phyloP scores from a whole-genome alignment of 2,888 invertebrate genomes.

The Drosophila tanythrix region DNA sequence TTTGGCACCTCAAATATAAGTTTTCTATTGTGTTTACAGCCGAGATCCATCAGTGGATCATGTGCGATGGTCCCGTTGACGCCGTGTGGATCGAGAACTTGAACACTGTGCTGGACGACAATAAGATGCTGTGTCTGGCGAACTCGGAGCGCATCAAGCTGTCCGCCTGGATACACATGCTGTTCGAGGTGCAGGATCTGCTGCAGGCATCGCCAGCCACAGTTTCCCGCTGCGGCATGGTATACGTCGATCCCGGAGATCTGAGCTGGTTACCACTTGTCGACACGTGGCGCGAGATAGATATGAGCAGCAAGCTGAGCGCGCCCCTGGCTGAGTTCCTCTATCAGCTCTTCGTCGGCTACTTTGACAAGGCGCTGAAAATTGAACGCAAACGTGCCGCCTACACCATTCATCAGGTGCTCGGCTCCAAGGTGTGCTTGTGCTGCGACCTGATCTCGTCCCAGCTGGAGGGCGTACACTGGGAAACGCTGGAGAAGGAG shows the following conservation, averaged over 20 bases:
- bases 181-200: conserved; percentile 94
- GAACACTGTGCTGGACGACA: conserved; percentile 96
- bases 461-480: conserved; percentile 88
- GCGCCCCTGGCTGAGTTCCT: conserved; percentile 88
- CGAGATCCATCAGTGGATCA: conserved; percentile 94
- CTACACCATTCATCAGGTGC: conserved; percentile 92
- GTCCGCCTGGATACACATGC: conserved; percentile 94
- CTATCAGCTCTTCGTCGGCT: conserved; percentile 88
- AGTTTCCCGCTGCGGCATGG: conserved; percentile 94
- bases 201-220: conserved; percentile 96
- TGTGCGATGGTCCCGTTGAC: conserved; percentile 96
- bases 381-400: conserved; percentile 89
- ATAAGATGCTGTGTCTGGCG: conserved; percentile 96
- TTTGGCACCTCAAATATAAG: not conserved
- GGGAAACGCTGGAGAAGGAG: conserved; percentile 84
- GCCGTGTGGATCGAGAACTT: conserved; percentile 98
- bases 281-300: conserved; percentile 89
- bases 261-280: conserved; percentile 93
- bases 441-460: conserved; percentile 91
- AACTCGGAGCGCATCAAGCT: conserved; percentile 96
- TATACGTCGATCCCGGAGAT: conserved; percentile 94
- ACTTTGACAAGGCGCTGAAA: conserved; percentile 88
- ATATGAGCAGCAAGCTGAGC: conserved; percentile 86
- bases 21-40: conserved; percentile 65
- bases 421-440: conserved; percentile 92